Evolutionary conservation across 2,888 invertebrate genomes (phyloP), one percentile per base, ranked within the genome.

Genomic region (Camptogramma bilineatum): DNA sequence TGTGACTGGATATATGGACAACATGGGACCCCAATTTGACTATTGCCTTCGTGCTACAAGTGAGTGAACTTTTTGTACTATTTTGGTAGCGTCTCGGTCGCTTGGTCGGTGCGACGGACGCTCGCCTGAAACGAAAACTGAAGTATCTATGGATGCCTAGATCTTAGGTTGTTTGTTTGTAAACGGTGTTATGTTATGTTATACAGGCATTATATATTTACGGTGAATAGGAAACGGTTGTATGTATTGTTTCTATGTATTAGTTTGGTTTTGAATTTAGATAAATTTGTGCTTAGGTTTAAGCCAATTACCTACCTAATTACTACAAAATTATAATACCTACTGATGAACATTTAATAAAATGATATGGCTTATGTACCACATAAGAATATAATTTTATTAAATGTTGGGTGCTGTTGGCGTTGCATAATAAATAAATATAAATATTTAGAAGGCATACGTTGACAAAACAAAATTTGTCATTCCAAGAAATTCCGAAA

Each of bases 11-110:
- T 62, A 62, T 53, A 67, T 66, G 52, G 61, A 53, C 65, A 83
- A 69, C 73, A 92, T 93, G 92, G 92, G 92, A 87, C 93, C 93
- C 75, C 93, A 93, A 76, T 93, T 90, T 75, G 92, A 93, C 78
- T 93, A 91, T 78, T 91, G 91, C 72, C 83, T 92, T 28, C 90
- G 93, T 55, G 93, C 91, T 62, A 89, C 93, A 70, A 93, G 93
- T 93, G 78, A 93, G 93, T 90, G 34, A 17, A 54, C 28, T 47
- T 57, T 28, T 10, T 56, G 19, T 47, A 21, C 44, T 28, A 24
- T 42, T 24, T 44, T 42, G 16, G 16, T 17, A 44, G 34, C 34
- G 34, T 44, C 7, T 44, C 13, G n/a, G 34, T 39, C 39, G 34
- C 13, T 2, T 34, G 7, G 9, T 1, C 34, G 34, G 1, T 34